These are phyloP conservation scores for Recurvirostra avosetta DNA, from an alignment of 2,113 vertebrate species.

Conservation along the genomic window DNA sequence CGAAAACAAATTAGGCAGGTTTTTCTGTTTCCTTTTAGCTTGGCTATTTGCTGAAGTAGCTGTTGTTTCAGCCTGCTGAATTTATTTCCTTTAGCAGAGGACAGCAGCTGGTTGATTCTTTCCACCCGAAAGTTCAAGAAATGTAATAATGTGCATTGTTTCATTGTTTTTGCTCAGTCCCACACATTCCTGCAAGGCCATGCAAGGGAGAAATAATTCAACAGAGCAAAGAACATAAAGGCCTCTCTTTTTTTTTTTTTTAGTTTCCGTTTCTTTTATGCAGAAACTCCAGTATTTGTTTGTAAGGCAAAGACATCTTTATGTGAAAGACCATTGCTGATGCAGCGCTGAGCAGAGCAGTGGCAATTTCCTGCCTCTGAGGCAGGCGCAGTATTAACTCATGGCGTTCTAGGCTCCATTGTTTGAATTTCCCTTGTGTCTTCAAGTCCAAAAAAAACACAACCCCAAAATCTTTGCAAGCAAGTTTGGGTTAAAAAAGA, in stretches of 20 bases:
- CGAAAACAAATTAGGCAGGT: neutral
- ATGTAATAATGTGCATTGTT: neutral
- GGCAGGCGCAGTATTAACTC: neutral
- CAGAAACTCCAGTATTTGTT: neutral
- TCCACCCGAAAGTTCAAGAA: neutral
- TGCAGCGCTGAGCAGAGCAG: neutral
- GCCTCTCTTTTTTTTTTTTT: neutral
- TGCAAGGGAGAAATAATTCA: neutral
- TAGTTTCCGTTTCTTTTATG: neutral
- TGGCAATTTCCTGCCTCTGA: neutral
- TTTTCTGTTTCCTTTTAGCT: neutral
- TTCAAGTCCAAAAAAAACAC: neutral
- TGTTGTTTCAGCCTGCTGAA: neutral
- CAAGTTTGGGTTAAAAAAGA: neutral
- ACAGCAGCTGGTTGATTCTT: neutral
- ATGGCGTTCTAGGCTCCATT: neutral
- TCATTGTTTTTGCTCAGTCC: neutral
- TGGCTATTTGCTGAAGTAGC: neutral
- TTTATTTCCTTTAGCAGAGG: neutral
- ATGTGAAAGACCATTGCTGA: neutral
- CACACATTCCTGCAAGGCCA: neutral
- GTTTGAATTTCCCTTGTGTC: neutral
- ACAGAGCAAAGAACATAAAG: neutral
- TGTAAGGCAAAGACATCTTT: slow-evolving; percentile 1
- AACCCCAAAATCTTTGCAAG: neutral